Evolutionary conservation across 2,888 invertebrate genomes (phyloP), one percentile per base, ranked within the genome.

Genomic region (Melanargia galathea): DNA sequence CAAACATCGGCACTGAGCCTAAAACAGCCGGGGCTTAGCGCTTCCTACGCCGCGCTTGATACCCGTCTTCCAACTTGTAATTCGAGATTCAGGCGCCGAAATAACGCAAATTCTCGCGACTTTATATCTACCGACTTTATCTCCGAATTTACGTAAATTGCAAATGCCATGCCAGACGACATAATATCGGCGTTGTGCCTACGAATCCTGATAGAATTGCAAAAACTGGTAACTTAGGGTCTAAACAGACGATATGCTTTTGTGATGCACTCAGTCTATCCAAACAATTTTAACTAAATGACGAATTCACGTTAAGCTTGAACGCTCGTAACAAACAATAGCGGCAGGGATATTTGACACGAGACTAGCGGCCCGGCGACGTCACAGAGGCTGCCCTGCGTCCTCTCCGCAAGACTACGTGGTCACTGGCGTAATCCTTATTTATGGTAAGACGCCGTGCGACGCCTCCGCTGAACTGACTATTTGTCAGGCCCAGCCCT

Each of bases 401-500:
- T 85, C 80, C 84, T 81, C 81, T 85, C 80, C 79, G 71, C 87
- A 84, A 86, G 86, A 87, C 86, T 84, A 78, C 79, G 87, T 88
- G 90, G 89, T 88, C 86, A 83, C 79, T 66, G 73, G 64, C 77
- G 71, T 91, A 91, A 92, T 92, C 92, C 91, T 92, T 90, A 92
- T 92, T 92, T 92, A 92, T 92, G 84, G 92, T 86, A 89, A 90
- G 89, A 90, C 82, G 89, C 81, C 80, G 73, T 78, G 79, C 84
- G 83, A 87, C 84, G 90, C 89, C 88, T 87, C 84, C 78, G 76
- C 75, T 80, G 80, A 80, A 82, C 89, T 84, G 79, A 82, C 87
- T 83, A 90, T 90, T 90, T 86, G 85, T 90, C 90, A 90, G 79
- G 75, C 80, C 78, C 74, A 74, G 78, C 79, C 74, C 72, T 72